Evolutionary conservation across 2,888 invertebrate species (phyloP), one percentile per base, ranked within the genome.

Genomic region (Eucriotettix oculatus): DNA sequence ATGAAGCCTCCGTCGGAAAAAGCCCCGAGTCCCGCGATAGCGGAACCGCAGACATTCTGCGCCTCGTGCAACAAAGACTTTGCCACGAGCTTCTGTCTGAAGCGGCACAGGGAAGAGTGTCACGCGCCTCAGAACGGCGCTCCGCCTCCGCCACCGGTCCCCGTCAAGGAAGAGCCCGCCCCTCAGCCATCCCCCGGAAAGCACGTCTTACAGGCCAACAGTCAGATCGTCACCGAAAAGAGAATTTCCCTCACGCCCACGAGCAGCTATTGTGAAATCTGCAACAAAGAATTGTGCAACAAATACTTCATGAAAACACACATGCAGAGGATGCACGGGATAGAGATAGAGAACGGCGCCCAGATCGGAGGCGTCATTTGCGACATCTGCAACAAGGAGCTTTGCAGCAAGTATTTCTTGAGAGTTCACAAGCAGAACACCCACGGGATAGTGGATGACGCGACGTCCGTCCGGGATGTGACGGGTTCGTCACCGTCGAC

Each of bases 271-370:
- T 97, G 97, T 73, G 95, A 95, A 72, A 94, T 97, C 65, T 97
- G 97, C 76, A 96, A 97, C 78, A 97, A 97, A 75, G 96, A 98
- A 76, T 78, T 99, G 67, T 99, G 98, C 78, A 99, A 99, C 78
- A 99, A 99, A 75, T 99, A 99, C 73, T 99, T 99, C 75, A 92
- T 99, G 88, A 94, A 97, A 73, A 98, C 97, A 1, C 99, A 99
- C 77, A 97, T 97, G 93, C 88, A 95, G 71, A 86, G 96, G 72
- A 97, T 99, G 92, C 99, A 94, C 74, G 93, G 93, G 54, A 94
- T 94, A 68, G 91, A 92, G 71, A 86, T 94, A 57, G 92, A 93
- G 74, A 91, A 90, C 69, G 92, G 91, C 17, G 88, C 92, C 44
- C 91, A 90, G 72, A 87, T 93, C 52, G 93, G 93, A 10, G 94